Base-by-base conservation (phyloP, 1,140 invertebrate species). In the Panagrolaimus sp. region DNA sequence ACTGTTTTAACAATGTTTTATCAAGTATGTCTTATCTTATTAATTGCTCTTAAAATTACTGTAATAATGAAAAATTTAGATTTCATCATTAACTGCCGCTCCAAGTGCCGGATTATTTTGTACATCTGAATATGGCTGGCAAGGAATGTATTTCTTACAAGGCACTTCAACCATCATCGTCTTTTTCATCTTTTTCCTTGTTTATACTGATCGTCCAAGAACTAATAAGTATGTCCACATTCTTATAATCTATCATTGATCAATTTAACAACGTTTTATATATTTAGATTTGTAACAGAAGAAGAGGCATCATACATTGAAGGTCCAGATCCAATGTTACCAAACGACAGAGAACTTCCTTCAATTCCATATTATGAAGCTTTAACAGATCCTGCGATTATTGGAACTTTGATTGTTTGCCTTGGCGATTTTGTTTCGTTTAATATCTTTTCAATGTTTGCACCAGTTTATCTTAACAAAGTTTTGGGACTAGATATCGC, bases 391-490 rank as follows among this genome's bases (percentile, higher is more conserved):
- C 8, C 28, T 1, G 21, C 52, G 10, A 58, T 58, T 28, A 26
- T 21, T 21, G 52, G 52, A 21, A 58, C 52, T 4, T n/a, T 58
- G 52, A n/a, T 58, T 28, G 52, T 58, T 3, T 21, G 21, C 10
- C 52, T 58, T 14, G 52, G 52, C 10, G 52, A 58, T 58, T 28
- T 58, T 28, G 28, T 58, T 58, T 58, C 14, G 10, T 58, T 58
- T n/a, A 58, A 58, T 28, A 21, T 58, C 17, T 58, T 58, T 58
- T 12, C 52, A 2, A 3, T 58, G 1, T 58, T 58, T 17, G n/a
- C 52, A 21, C 52, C 52, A 1, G 52, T 58, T 58, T 58, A 58
- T 17, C n/a, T 58, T 2, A 58, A 58, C 52, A 58, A 58, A 58
- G 52, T 58, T 28, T n/a, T 58, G 10, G 52, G 52, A 4, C 52